Percentiles rank a stretch among this genome's conserved stretches.
Evolutionary conservation across 2,113 vertebrate genomes (phyloP).

Genomic region (Siphamia tubifer): DNA sequence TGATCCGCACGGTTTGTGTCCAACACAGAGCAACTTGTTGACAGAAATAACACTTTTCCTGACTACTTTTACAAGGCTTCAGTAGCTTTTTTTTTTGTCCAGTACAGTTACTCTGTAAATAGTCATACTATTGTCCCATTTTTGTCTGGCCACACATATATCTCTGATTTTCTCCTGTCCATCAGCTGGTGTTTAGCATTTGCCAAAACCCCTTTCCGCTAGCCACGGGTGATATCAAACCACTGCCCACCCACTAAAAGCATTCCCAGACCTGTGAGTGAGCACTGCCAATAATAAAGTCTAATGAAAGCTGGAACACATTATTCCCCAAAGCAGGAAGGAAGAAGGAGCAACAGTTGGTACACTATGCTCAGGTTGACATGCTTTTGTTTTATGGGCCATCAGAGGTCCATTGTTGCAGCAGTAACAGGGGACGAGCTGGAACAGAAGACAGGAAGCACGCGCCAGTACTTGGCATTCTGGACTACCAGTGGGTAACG

Average conservation of each 20-base stretch:
- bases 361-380: slow-evolving; percentile 60
- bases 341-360: slow-evolving; percentile 70
- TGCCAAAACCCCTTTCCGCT: slow-evolving; percentile 29
- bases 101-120: background rate
- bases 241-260: slow-evolving; percentile 50
- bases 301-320: slow-evolving; percentile 67
- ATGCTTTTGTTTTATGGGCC: slow-evolving; percentile 61
- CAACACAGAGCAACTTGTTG: slow-evolving; percentile 64
- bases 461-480: slow-evolving; percentile 46
- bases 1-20: slow-evolving; percentile 57
- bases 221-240: slow-evolving; percentile 45
- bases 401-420: slow-evolving; percentile 74
- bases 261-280: slow-evolving; percentile 68
- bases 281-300: slow-evolving; percentile 65
- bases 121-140: slow-evolving; percentile 7
- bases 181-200: slow-evolving; percentile 37
- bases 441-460: slow-evolving; percentile 59
- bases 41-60: slow-evolving; percentile 56
- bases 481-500: slow-evolving; percentile 38
- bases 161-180: slow-evolving; percentile 37
- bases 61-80: slow-evolving; percentile 41
- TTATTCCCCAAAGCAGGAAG: slow-evolving; percentile 73
- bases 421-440: slow-evolving; percentile 55
- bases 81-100: slow-evolving; percentile 6
- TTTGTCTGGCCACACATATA: background rate